These are phyloP conservation scores for Aromia moschata DNA, from an alignment of 2,888 invertebrate genomes.

Conservation along the genomic window DNA sequence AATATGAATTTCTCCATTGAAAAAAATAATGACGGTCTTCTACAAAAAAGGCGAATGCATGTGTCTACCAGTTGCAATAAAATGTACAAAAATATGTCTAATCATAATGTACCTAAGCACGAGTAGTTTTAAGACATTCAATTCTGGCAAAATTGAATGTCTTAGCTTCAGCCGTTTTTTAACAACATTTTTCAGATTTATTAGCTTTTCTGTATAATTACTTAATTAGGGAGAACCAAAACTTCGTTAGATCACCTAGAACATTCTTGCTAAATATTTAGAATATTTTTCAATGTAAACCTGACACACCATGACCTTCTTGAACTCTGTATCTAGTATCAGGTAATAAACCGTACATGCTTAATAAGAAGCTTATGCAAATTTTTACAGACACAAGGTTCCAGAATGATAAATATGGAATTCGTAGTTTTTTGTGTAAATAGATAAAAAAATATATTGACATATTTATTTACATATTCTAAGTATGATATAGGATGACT, in stretches of 20 bases:
- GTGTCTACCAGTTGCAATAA: too few relatives aligned
- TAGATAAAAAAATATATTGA: not conserved
- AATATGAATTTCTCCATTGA: too few relatives aligned
- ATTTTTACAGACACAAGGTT: not conserved
- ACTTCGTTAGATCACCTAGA: not conserved
- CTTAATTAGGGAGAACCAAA: too few relatives aligned
- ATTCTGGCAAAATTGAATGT: too few relatives aligned
- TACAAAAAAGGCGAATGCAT: too few relatives aligned
- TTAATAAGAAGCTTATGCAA: not conserved
- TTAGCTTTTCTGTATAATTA: too few relatives aligned
- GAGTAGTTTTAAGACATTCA: too few relatives aligned
- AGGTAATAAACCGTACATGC: not conserved
- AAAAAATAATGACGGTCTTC: too few relatives aligned
- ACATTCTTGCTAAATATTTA: not conserved
- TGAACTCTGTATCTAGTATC: not conserved
- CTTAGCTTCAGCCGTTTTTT: too few relatives aligned
- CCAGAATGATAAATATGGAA: not conserved
- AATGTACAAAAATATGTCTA: too few relatives aligned
- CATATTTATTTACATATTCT: not conserved
- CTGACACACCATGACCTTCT: not conserved
- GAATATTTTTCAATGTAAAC: constrained; percentile 1
- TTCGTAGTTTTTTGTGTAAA: not conserved
- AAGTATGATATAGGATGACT: not conserved
- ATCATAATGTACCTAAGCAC: too few relatives aligned
- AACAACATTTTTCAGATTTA: too few relatives aligned